phyloP scores from a whole-genome alignment of 1,140 invertebrate species.

The Leptopilina clavipes region DNA sequence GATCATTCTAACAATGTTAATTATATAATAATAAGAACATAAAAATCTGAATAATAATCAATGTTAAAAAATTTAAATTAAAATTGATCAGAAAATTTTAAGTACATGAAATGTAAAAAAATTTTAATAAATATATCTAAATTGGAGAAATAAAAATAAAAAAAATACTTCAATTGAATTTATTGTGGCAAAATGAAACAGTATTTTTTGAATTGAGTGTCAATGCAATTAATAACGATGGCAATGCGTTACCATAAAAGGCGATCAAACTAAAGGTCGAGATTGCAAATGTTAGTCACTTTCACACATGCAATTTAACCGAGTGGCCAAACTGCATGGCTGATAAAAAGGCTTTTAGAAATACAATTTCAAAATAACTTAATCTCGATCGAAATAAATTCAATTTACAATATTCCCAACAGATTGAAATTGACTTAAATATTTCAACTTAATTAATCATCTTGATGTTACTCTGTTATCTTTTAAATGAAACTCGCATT shows the following conservation, averaged over 20 bases:
- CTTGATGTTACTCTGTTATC: neutral
- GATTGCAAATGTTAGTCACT: constrained; percentile 25
- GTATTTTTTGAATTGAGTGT: constrained; percentile 6
- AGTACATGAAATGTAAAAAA: neutral
- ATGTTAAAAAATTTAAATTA: no score
- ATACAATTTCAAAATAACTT: neutral
- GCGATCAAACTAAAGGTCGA: constrained; percentile 42
- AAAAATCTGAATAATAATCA: no score
- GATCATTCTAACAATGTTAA: no score
- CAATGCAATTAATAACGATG: constrained; percentile 33
- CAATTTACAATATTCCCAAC: neutral
- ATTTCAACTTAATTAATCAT: constrained; percentile 24
- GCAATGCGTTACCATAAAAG: constrained; percentile 44
- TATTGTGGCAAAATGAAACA: neutral
- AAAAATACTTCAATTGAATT: neutral
- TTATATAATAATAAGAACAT: no score
- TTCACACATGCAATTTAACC: neutral
- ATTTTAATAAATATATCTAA: no score
- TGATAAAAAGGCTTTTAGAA: no score
- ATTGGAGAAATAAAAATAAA: no score
- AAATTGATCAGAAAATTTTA: no score
- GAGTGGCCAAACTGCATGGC: neutral
- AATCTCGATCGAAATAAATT: neutral
- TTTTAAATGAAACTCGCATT: constrained; percentile 1
- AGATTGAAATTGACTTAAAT: neutral